Base-by-base conservation (phyloP, 2,888 invertebrate genomes). In the Metacarcinus magister region DNA sequence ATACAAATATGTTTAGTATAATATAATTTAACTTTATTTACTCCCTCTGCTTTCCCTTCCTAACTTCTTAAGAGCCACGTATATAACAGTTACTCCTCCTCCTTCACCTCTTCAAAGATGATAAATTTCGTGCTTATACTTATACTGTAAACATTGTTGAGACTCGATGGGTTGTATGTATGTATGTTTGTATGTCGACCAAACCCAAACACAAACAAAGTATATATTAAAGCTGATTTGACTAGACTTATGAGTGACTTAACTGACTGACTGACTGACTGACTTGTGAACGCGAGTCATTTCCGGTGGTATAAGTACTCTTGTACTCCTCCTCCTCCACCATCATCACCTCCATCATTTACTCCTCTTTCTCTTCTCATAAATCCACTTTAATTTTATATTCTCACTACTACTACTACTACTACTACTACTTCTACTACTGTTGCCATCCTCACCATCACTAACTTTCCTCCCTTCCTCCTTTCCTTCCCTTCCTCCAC, bases 301-400 rank as follows among this genome's bases (percentile, higher is more conserved):
- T 82, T 82, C 82, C 82, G 82, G 82, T 32, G 82, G 5, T 82
- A 8, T 82, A 8, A 32, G 82, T 32, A 82, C 82, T 82, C 10
- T 3, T 82, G 32, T 16, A 82, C 82, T 67, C 16, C 5, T 7
- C 8, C 90, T 7, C 44, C 23, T 7, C 10, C 90, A 39, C 44
- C 67, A 23, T 19, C 67, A 23, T 10, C 16, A 23, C 67, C 23
- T 23, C 67, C 67, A 23, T 19, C 67, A 16, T 10, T 23, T 54
- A 13, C 75, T n/a, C 75, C 75, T n/a, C 75, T n/a, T n/a, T n/a
- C n/a, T n/a, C 75, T 28, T n/a, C 91, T 48, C 91, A 46, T 48
- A 91, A 90, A 44, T 44, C 48, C 91, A 44, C 44, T 48, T n/a
- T 19, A 44, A 28, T 28, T 91, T 54, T 54, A 54, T 54, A 16